Evolutionary conservation across 2,797 vertebrate species (phyloP).

Genomic region (Anolis apletophallus): DNA sequence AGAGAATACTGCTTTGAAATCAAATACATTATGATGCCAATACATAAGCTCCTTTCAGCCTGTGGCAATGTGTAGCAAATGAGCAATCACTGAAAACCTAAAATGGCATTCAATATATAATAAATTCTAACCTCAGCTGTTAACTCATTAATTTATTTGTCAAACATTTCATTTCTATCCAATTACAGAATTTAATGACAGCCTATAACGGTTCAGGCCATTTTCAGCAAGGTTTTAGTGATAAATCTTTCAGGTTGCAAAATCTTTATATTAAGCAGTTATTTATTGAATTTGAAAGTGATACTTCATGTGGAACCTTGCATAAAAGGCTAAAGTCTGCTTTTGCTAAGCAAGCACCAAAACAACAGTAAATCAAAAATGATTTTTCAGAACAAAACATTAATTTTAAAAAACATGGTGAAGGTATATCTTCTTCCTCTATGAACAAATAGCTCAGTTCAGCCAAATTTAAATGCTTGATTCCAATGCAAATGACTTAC

Average conservation of each 20-base stretch:
- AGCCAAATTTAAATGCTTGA: neutral
- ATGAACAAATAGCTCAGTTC: conserved; percentile 51
- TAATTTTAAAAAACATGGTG: conserved; percentile 54
- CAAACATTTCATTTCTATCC: conserved; percentile 68
- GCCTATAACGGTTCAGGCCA: conserved; percentile 65
- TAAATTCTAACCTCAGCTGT: conserved; percentile 60
- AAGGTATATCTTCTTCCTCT: conserved; percentile 53
- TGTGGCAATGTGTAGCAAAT: conserved; percentile 59
- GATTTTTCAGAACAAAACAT: conserved; percentile 67
- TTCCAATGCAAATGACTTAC: neutral
- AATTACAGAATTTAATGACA: conserved; percentile 71
- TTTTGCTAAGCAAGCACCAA: conserved; percentile 63
- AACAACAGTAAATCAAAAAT: conserved; percentile 66
- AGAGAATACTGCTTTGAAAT: conserved; percentile 65
- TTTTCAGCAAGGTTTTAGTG: conserved; percentile 64
- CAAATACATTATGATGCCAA: conserved; percentile 52
- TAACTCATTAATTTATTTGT: conserved; percentile 66
- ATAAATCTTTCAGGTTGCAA: conserved; percentile 67
- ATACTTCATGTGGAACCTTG: conserved; percentile 72
- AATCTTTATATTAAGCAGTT: conserved; percentile 65
- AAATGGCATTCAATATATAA: conserved; percentile 62
- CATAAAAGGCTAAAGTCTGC: conserved; percentile 70
- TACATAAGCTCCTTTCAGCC: conserved; percentile 46
- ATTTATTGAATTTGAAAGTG: conserved; percentile 70
- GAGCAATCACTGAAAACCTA: conserved; percentile 52